phyloP scores from a whole-genome alignment of 2,113 vertebrate genomes.

The Pomatostomus ruficeps region DNA sequence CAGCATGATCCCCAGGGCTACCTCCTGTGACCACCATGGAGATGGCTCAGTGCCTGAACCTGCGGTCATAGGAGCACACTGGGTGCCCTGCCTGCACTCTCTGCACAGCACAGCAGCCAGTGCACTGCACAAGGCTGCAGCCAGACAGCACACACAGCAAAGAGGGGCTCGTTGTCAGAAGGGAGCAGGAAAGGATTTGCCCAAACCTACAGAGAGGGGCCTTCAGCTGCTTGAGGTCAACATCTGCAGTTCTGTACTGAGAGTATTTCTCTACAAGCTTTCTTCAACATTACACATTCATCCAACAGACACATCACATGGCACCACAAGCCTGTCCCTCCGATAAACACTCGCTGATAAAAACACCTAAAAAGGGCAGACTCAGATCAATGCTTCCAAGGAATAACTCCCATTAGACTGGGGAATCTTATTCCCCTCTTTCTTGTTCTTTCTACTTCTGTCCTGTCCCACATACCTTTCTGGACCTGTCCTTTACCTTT shows the following conservation, averaged over 20 bases:
- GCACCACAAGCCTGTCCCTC: neutral
- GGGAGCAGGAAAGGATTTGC: neutral
- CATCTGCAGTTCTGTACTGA: neutral
- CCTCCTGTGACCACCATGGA: neutral
- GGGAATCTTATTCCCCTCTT: neutral
- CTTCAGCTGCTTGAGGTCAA: neutral
- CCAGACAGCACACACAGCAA: neutral
- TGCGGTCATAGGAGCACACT: neutral
- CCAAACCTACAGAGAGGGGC: neutral
- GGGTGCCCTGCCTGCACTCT: too few relatives aligned
- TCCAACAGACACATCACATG: neutral
- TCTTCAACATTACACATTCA: neutral
- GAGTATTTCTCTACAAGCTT: neutral
- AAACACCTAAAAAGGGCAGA: neutral
- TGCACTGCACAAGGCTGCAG: neutral
- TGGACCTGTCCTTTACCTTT: neutral
- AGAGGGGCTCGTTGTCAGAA: neutral
- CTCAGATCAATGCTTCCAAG: neutral
- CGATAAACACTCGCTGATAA: neutral
- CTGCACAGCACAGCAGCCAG: neutral
- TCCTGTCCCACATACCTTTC: too few relatives aligned
- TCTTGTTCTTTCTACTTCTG: neutral
- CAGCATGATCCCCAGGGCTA: too few relatives aligned
- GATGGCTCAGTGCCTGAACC: neutral
- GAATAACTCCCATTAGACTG: neutral